Conservation (phyloP, 2,113 vertebrate species). For the Holacanthus passer region DNA sequence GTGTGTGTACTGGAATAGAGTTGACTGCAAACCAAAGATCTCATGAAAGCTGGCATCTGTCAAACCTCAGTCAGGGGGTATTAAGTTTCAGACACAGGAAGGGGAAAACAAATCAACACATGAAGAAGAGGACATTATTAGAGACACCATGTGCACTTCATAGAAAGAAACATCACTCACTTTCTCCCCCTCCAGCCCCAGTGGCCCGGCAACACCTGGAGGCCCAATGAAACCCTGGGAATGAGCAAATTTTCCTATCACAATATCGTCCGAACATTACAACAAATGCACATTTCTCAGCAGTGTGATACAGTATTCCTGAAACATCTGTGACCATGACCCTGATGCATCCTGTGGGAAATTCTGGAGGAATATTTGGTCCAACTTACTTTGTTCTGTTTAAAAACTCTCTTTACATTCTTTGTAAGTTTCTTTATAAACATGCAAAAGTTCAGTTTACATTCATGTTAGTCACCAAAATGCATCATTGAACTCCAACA, state of each 20-base stretch:
- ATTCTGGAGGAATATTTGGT: background rate
- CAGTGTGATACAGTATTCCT: background rate
- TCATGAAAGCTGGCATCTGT: background rate
- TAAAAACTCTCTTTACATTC: background rate
- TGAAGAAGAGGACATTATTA: background rate
- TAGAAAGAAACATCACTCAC: constrained; percentile 82
- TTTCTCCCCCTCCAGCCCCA: constrained; percentile 92
- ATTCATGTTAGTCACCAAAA: background rate
- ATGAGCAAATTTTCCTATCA: constrained; percentile 7
- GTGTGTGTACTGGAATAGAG: background rate
- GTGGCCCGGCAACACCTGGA: constrained; percentile 90
- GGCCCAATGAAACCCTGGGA: constrained; percentile 96
- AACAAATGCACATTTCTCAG: background rate
- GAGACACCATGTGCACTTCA: background rate
- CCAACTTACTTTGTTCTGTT: background rate
- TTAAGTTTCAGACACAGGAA: background rate
- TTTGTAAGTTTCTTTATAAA: background rate
- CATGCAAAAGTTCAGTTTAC: background rate
- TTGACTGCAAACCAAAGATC: background rate
- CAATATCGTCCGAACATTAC: background rate
- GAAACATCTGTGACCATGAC: background rate
- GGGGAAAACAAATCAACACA: background rate
- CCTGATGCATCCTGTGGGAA: background rate
- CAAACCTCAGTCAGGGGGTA: background rate
- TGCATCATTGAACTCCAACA: background rate